Conservation (phyloP, 2,113 vertebrate genomes). For the Tragelaphus scriptus region DNA sequence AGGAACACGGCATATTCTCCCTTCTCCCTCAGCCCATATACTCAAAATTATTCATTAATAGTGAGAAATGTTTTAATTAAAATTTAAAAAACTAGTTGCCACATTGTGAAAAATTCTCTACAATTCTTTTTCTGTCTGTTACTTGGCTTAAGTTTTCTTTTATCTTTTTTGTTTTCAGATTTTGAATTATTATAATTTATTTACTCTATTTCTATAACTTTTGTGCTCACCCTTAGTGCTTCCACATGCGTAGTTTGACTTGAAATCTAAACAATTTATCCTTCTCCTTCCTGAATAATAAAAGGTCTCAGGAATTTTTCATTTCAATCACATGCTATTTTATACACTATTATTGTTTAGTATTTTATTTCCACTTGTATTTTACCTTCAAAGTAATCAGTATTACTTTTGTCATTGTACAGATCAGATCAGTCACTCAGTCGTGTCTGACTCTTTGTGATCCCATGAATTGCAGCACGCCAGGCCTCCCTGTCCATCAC, state of each 20-base stretch:
- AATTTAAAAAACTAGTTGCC: not conserved
- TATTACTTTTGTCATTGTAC: not conserved
- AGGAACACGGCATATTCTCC: not conserved
- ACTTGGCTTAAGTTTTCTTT: not conserved
- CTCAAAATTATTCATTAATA: not conserved
- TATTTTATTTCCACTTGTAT: not conserved
- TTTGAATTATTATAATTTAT: not conserved
- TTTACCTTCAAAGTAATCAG: not conserved
- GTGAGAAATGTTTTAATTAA: not conserved
- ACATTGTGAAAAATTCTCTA: conserved; percentile 4
- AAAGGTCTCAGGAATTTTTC: not conserved
- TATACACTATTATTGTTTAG: not conserved
- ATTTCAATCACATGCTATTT: not conserved
- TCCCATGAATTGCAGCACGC: no score
- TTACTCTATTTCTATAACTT: not conserved
- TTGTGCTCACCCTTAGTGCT: not conserved
- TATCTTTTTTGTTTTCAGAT: not conserved
- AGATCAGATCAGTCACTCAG: no score
- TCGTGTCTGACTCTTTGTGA: no score
- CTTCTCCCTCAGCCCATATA: not conserved
- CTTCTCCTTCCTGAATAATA: conserved; percentile 1
- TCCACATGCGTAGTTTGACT: not conserved
- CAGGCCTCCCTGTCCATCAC: no score
- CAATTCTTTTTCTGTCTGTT: not conserved
- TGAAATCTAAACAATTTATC: not conserved